Conservation (phyloP, 2,797 vertebrate species). For the Synaphobranchus kaupii region DNA sequence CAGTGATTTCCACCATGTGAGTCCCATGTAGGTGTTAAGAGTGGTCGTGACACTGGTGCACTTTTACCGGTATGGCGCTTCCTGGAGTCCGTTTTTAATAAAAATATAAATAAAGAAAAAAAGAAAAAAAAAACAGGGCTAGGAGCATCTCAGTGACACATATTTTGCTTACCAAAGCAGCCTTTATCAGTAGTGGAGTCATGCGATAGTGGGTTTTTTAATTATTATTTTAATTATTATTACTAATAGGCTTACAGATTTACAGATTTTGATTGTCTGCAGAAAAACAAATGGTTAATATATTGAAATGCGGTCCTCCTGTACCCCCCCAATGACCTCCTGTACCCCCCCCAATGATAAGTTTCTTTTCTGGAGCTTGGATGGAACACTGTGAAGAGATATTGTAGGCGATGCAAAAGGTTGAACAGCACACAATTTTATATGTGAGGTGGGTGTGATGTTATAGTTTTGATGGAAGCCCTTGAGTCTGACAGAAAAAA, state of each 20-base stretch:
- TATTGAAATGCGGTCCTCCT: background rate
- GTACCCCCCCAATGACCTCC: background rate
- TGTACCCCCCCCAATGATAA: background rate
- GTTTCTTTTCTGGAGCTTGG: background rate
- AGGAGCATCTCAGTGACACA: background rate
- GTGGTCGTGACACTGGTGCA: background rate
- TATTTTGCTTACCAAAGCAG: constrained; percentile 6
- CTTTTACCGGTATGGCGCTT: background rate
- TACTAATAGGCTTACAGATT: background rate
- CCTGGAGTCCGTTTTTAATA: background rate
- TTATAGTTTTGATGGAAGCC: constrained; percentile 3
- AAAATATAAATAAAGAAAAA: background rate
- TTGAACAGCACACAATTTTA: constrained; percentile 14
- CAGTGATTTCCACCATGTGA: background rate
- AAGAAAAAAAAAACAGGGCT: constrained; percentile 5
- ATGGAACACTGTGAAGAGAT: constrained; percentile 10
- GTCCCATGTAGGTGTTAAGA: background rate
- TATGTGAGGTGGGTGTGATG: constrained; percentile 15
- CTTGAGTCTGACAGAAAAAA: constrained; percentile 18
- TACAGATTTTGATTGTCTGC: constrained; percentile 17
- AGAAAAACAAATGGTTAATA: constrained; percentile 7
- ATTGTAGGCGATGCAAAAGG: background rate
- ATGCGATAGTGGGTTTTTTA: background rate
- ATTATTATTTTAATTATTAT: background rate
- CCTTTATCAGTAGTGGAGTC: constrained; percentile 8